These are phyloP conservation scores for Drosophila teissieri DNA, from an alignment of 1,140 invertebrate species.

Conservation along the genomic window DNA sequence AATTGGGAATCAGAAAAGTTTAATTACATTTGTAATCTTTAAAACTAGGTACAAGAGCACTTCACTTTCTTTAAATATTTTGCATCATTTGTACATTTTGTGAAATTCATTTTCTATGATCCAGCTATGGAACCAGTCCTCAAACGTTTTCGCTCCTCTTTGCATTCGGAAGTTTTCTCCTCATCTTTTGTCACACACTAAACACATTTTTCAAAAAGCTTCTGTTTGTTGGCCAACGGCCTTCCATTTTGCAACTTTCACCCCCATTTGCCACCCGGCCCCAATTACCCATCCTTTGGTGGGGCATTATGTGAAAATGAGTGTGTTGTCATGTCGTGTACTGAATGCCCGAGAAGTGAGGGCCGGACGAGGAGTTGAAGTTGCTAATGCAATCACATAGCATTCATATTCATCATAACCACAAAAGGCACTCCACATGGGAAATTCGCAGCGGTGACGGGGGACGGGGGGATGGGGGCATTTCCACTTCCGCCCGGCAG, in stretches of 20 bases:
- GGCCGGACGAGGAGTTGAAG: slow-evolving; percentile 49
- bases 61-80: too few relatives aligned
- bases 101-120: neutral
- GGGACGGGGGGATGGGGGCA: neutral
- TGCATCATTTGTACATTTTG: neutral
- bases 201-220: slow-evolving; percentile 79
- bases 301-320: slow-evolving; percentile 59
- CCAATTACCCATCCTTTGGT: slow-evolving; percentile 1
- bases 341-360: slow-evolving; percentile 4
- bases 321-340: slow-evolving; percentile 63
- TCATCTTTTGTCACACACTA: slow-evolving; percentile 68
- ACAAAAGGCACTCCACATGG: slow-evolving; percentile 74
- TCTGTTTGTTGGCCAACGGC: slow-evolving; percentile 40
- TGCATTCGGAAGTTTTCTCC: slow-evolving; percentile 3
- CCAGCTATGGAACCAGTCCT: neutral
- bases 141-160: neutral
- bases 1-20: too few relatives aligned
- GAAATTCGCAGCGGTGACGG: slow-evolving; percentile 21
- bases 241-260: slow-evolving; percentile 20
- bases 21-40: too few relatives aligned
- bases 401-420: slow-evolving; percentile 83
- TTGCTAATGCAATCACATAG: slow-evolving; percentile 83
- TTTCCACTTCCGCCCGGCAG: slow-evolving; percentile 47
- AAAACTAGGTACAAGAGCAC: too few relatives aligned
- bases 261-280: neutral